Conservation (phyloP, 2,113 vertebrate species). For the Nyctereutes procyonoides region DNA sequence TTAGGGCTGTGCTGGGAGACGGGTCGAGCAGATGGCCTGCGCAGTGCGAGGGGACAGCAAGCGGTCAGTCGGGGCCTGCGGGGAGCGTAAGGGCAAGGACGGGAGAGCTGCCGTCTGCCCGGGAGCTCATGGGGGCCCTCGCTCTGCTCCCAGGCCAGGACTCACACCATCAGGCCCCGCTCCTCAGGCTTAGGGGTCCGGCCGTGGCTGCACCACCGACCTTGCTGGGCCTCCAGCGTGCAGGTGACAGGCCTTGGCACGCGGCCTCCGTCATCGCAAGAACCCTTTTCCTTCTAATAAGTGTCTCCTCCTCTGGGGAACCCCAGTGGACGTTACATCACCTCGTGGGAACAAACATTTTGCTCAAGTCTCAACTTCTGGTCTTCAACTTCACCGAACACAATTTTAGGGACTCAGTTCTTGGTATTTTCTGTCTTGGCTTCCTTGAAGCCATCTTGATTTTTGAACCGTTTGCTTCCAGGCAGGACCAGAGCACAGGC, state of each 20-base stretch:
- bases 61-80: not conserved
- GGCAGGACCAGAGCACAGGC: not conserved
- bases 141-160: not conserved
- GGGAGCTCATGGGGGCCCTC: too few relatives aligned
- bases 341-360: not conserved
- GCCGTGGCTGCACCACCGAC: not conserved
- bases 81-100: not conserved
- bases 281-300: not conserved
- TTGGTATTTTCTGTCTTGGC: not conserved
- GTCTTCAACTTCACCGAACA: slow-evolving; percentile 18
- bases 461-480: slow-evolving; percentile 36
- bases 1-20: not conserved
- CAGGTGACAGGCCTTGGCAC: not conserved
- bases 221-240: not conserved
- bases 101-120: not conserved
- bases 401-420: slow-evolving; percentile 21
- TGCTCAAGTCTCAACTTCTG: slow-evolving; percentile 3
- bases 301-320: not conserved
- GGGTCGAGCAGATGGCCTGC: not conserved
- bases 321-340: not conserved
- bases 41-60: not conserved
- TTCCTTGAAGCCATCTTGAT: slow-evolving; percentile 28
- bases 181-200: not conserved
- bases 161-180: not conserved
- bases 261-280: not conserved